phyloP scores from a whole-genome alignment of 2,888 invertebrate genomes.

The Dicycla oo region DNA sequence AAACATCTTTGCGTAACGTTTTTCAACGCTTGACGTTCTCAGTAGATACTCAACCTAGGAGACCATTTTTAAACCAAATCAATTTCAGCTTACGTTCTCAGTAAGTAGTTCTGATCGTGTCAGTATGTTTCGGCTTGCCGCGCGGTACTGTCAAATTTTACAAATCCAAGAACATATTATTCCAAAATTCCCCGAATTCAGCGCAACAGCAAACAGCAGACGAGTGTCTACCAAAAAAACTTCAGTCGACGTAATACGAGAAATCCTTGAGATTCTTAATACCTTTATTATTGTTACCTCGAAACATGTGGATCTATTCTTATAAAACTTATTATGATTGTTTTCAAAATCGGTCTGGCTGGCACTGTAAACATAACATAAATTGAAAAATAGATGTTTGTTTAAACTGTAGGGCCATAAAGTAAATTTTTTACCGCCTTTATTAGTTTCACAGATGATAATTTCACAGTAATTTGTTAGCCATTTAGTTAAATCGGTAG shows the following conservation, averaged over 20 bases:
- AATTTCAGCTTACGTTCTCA: not conserved
- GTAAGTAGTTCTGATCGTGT: not conserved
- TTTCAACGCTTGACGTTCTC: not conserved
- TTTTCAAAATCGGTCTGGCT: constrained; percentile 31
- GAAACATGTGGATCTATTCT: constrained; percentile 43
- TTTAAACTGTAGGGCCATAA: constrained; percentile 52
- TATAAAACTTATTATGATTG: constrained; percentile 43
- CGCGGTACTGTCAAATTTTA: not conserved
- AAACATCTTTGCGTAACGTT: not conserved
- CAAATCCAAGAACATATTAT: constrained; percentile 5
- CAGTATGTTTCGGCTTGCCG: not conserved
- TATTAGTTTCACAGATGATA: constrained; percentile 39
- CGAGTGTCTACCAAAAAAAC: constrained; percentile 4
- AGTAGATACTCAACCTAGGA: not conserved
- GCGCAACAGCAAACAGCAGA: not conserved
- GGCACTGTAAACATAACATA: constrained; percentile 32
- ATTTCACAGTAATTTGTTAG: constrained; percentile 14
- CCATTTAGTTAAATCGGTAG: constrained; percentile 1
- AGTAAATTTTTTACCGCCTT: constrained; percentile 35
- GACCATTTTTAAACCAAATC: not conserved
- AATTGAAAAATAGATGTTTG: constrained; percentile 41
- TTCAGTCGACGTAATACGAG: constrained; percentile 9
- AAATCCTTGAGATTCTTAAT: constrained; percentile 37
- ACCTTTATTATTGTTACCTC: constrained; percentile 33
- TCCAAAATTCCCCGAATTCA: not conserved